Conservation (phyloP, 2,888 invertebrate genomes). For the Amblyjoppa fuscipennis region DNA sequence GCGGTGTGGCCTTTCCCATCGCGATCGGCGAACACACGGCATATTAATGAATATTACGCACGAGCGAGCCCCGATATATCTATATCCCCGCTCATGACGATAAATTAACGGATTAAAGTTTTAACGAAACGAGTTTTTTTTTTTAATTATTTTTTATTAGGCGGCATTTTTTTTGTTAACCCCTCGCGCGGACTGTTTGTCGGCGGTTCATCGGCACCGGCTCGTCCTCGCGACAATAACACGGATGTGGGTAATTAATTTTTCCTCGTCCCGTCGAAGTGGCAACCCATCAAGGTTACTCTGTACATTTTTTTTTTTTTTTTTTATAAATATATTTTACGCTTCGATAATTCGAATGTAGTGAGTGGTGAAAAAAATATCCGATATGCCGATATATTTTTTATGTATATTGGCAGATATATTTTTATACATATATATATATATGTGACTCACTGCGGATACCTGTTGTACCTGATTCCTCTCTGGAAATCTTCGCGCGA, state of each 20-base stretch:
- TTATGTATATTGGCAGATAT: background rate
- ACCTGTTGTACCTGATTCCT: constrained; percentile 31
- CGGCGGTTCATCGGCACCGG: no score
- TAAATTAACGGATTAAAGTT: constrained; percentile 39
- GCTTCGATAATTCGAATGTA: background rate
- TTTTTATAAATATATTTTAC: background rate
- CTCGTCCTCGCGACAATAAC: no score
- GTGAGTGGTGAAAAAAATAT: no score
- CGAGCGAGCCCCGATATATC: constrained; percentile 7
- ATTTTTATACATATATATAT: constrained; percentile 1
- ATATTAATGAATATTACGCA: constrained; percentile 49
- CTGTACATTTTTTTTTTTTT: background rate
- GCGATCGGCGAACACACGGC: background rate
- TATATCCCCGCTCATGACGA: background rate
- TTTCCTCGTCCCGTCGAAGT: no score
- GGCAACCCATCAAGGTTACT: background rate
- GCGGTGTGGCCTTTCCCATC: constrained; percentile 45
- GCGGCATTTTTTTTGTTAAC: constrained; percentile 6
- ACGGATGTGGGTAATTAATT: no score
- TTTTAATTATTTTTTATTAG: constrained; percentile 21
- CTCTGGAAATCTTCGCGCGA: background rate
- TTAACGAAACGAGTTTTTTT: constrained; percentile 34
- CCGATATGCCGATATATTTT: background rate
- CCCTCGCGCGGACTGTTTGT: no score
- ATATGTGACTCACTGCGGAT: background rate